Evolutionary conservation across 2,113 vertebrate genomes (phyloP).

Genomic region (Malurus elegans): DNA sequence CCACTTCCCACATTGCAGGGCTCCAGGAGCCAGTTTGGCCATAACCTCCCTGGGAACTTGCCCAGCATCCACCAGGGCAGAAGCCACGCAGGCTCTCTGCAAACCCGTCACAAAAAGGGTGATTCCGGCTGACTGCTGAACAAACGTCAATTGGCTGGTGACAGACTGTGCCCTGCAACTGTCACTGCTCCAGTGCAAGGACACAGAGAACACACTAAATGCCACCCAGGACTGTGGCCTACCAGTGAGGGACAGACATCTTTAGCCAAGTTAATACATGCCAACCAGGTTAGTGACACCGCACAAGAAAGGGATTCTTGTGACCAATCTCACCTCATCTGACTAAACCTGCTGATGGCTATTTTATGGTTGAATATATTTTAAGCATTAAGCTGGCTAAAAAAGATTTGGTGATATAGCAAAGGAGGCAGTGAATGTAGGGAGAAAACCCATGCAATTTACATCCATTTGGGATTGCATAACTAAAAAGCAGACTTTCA

Average conservation of each 20-base stretch:
- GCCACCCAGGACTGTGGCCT: not conserved
- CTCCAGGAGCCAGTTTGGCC: not conserved
- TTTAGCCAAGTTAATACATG: not conserved
- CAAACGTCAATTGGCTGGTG: not conserved
- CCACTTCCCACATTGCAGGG: not conserved
- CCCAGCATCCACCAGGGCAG: not conserved
- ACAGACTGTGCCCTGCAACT: not conserved
- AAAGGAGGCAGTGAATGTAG: not conserved
- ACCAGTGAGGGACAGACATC: not conserved
- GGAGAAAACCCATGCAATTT: not conserved
- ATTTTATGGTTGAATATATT: not conserved
- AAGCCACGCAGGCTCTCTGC: not conserved
- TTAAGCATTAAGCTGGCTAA: not conserved
- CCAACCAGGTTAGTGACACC: not conserved
- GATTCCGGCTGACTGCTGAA: not conserved
- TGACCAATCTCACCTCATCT: not conserved
- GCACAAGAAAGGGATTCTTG: not conserved
- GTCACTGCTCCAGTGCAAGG: accelerated
- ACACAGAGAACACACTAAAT: not conserved
- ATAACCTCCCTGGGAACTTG: not conserved
- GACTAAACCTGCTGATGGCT: not conserved
- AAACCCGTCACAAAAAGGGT: not conserved
- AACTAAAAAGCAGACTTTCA: not conserved
- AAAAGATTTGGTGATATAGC: not conserved
- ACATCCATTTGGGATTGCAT: not conserved